These are phyloP conservation scores for Carposina sasakii DNA, from an alignment of 1,140 invertebrate species.

Conservation along the genomic window DNA sequence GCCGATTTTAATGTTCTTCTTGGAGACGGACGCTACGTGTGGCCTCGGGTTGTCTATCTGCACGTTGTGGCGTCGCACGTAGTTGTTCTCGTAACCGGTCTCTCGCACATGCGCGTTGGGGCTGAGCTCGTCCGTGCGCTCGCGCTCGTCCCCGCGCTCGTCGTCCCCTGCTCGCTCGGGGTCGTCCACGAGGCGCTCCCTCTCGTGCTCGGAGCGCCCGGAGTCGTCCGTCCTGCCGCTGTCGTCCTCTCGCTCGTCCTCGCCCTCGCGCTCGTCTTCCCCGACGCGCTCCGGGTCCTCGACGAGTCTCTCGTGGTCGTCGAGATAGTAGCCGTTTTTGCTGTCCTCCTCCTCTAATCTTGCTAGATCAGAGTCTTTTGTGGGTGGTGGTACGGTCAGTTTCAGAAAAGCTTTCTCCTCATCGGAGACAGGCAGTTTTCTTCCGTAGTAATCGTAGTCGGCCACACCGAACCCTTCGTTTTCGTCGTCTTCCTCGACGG, in stretches of 20 bases:
- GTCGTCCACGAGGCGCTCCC: slow-evolving; percentile 33
- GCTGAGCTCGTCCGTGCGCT: slow-evolving; percentile 45
- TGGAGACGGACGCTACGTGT: background rate
- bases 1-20: background rate
- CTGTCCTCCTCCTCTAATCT: slow-evolving; percentile 36
- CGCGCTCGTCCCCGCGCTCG: slow-evolving; percentile 35
- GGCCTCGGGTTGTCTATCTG: slow-evolving; percentile 40
- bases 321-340: slow-evolving; percentile 36
- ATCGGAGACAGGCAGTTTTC: slow-evolving; percentile 42
- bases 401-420: slow-evolving; percentile 44
- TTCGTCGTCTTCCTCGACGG: slow-evolving; percentile 20
- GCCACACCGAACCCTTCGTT: slow-evolving; percentile 33
- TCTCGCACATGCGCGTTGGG: slow-evolving; percentile 49
- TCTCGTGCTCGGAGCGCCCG: slow-evolving; percentile 29
- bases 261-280: slow-evolving; percentile 15
- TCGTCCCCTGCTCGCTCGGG: slow-evolving; percentile 30
- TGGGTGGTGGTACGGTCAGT: slow-evolving; percentile 40
- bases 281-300: slow-evolving; percentile 26
- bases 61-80: slow-evolving; percentile 42
- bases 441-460: slow-evolving; percentile 57
- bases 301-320: slow-evolving; percentile 40
- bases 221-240: slow-evolving; percentile 12
- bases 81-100: slow-evolving; percentile 47
- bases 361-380: slow-evolving; percentile 39
- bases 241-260: slow-evolving; percentile 12